Base-by-base conservation (phyloP, 2,888 invertebrate species). In the Pandemis corylana region DNA sequence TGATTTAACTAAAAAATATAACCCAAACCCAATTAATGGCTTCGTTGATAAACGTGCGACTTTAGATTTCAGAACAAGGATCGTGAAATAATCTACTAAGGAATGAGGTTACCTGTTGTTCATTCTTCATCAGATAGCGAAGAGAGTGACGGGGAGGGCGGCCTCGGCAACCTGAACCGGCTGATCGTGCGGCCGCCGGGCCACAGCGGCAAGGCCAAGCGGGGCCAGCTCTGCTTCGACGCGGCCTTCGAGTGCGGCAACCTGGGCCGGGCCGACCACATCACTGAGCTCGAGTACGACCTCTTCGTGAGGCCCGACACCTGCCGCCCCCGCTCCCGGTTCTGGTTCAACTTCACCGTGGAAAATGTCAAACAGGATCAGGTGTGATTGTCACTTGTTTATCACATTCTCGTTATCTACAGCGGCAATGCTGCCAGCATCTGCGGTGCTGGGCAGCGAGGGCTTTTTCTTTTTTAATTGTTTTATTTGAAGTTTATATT, bases 271-370 rank as follows among this genome's bases (percentile, higher is more conserved):
- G 99, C 99, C 0, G 99, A 99, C 87, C 96, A 98, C 81, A 96
- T 99, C 81, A 97, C 97, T 7, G 99, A 99, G 83, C 97, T 97
- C 86, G 99, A 99, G 89, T 99, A 99, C 90, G 99, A 99, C 92
- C 95, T 99, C 68, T 99, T 97, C 91, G 96, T 99, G 72, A 95
- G 99, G 62, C 99, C 99, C 0, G 99, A 99, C 89, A 99, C 99
- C 0, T 99, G 99, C 89, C 97, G 98, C 87, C 99, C 99, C 0
- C 95, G 98, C 63, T 96, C 97, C 78, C 95, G 99, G 67, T 97
- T 99, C 81, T 99, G 99, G 99, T 99, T 99, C 91, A 99, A 99
- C 93, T 99, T 99, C 87, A 98, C 99, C 0, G 99, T 99, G 53
- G 99, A 99, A 89, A 99, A 99, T 88, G 98, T 98, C 0, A 97